These are phyloP conservation scores for Sipha flava DNA, from an alignment of 1,140 invertebrate species.

Conservation along the genomic window DNA sequence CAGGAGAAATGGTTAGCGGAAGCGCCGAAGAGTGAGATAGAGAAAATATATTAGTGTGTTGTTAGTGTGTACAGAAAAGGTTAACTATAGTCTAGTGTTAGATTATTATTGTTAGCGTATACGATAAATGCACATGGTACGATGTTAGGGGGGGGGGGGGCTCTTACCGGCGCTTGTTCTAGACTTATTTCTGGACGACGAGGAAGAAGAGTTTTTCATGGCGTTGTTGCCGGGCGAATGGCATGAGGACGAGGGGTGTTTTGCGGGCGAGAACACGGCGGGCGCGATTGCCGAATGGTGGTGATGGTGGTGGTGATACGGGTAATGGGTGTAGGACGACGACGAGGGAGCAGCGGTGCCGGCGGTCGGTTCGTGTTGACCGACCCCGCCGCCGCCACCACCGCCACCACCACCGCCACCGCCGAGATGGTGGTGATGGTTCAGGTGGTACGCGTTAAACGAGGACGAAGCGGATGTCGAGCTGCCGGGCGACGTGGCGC, in stretches of 20 bases:
- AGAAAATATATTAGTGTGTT: too few species aligned
- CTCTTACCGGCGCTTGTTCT: slow-evolving; percentile 40
- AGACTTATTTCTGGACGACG: slow-evolving; percentile 37
- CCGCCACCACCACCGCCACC: not conserved
- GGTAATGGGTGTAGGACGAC: slow-evolving; percentile 23
- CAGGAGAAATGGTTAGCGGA: too few species aligned
- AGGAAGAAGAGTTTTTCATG: slow-evolving; percentile 34
- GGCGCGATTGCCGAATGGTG: slow-evolving; percentile 30
- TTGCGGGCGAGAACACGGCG: slow-evolving; percentile 22
- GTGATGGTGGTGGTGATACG: slow-evolving; percentile 33
- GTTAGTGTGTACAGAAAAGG: too few species aligned
- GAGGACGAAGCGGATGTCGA: slow-evolving; percentile 23
- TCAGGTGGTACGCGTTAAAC: slow-evolving; percentile 34
- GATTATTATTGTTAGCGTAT: too few species aligned
- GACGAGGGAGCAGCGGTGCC: slow-evolving; percentile 28
- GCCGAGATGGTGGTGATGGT: slow-evolving; percentile 35
- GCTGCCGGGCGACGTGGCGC: slow-evolving; percentile 17
- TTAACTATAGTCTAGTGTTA: too few species aligned
- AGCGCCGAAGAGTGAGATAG: too few species aligned
- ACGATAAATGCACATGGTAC: not conserved
- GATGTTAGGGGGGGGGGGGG: not conserved
- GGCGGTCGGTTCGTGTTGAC: slow-evolving; percentile 33
- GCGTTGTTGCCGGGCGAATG: slow-evolving; percentile 31
- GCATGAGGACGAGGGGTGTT: slow-evolving; percentile 33
- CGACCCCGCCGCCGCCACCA: slow-evolving; percentile 34